Conservation (phyloP, 2,797 vertebrate genomes). For the Aphelocoma californica region DNA sequence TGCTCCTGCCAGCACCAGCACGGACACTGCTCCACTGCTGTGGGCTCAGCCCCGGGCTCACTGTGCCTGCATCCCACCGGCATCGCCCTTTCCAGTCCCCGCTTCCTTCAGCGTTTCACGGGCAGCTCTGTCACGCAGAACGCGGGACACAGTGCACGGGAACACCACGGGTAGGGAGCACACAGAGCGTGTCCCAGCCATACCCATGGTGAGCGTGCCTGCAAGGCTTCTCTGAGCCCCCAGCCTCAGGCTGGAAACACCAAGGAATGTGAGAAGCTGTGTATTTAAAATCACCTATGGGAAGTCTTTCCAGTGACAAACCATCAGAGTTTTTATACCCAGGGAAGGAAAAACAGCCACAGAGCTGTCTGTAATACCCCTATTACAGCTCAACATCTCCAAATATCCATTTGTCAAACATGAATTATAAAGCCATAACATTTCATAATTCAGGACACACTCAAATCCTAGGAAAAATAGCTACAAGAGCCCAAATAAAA, state of each 20-base stretch:
- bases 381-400: conserved; percentile 10
- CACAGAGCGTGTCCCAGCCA: accelerated
- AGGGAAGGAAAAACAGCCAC: not conserved
- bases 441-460: conserved; percentile 60
- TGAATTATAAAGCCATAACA: conserved; percentile 55
- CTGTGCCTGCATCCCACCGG: not conserved
- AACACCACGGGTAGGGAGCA: accelerated
- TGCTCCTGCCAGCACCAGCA: not conserved
- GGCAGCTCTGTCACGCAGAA: not conserved
- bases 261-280: not conserved
- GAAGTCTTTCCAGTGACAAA: conserved; percentile 6
- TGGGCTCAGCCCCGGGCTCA: accelerated
- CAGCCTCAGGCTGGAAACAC: not conserved
- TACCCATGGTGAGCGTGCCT: not conserved
- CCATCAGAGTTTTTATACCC: conserved; percentile 21
- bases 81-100: accelerated
- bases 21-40: not conserved
- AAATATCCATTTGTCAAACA: conserved; percentile 59
- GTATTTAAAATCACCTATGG: not conserved
- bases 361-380: conserved; percentile 8
- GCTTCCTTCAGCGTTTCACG: accelerated
- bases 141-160: not conserved
- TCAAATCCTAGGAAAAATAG: conserved; percentile 49
- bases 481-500: conserved; percentile 54
- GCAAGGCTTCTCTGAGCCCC: not conserved